Evolutionary conservation across 2,888 invertebrate genomes (phyloP), one percentile per base, ranked within the genome.

Genomic region (Drosophila kanekoi): DNA sequence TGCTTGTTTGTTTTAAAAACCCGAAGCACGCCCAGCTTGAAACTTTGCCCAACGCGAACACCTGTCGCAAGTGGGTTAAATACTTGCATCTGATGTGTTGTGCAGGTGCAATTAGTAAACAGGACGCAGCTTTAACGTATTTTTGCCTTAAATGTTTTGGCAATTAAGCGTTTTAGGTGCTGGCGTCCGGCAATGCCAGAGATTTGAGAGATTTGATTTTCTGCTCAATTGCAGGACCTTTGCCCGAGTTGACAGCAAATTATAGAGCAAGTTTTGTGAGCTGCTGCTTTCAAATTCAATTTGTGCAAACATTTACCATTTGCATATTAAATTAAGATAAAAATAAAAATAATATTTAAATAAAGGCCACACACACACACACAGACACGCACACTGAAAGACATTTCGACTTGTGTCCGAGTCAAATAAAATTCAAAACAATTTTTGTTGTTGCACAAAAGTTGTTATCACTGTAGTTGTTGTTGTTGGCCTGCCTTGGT

Each of bases 271-370:
- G 51, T 61, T 41, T 38, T 38, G 56, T 11, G 14, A 20, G 37
- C 32, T 32, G 8, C 28, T 28, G 28, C 76, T n/a, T n/a, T n/a
- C n/a, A 79, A 79, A 77, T 87, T 82, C 79, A 82, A 79, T 79
- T 85, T 70, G 58, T 37, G 45, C 64, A 56, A 52, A 64, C 72
- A 67, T 80, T 80, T 70, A 61, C 43, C 77, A 83, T 88, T 88
- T 85, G 88, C 85, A 88, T 84, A 73, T 84, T 79, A 81, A 85
- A 88, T 83, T 83, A 81, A 81, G 72, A 79, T 75, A 66, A 53
- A 76, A 73, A 58, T 37, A 13, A 32, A 68, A 56, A 77, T 72
- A 57, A 28, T 71, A 74, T 77, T 75, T 77, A 79, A 83, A 72
- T 69, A 56, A 38, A 37, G 40, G 38, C 45, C 51, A 63, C 47